phyloP scores from a whole-genome alignment of 2,113 vertebrate species.

The Bos javanicus region DNA sequence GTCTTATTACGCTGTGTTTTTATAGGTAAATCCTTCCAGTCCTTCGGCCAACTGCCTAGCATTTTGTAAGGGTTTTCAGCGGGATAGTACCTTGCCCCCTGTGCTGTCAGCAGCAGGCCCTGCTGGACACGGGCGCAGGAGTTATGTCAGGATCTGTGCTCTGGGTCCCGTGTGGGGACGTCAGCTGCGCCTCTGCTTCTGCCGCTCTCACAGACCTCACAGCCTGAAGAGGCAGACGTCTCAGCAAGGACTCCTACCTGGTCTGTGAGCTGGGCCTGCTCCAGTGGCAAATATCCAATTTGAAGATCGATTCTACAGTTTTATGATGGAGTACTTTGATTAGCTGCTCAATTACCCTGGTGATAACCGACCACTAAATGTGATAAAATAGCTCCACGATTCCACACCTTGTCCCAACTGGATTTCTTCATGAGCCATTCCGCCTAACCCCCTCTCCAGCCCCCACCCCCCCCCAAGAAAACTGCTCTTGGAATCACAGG shows the following conservation, averaged over 20 bases:
- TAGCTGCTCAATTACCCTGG: background rate
- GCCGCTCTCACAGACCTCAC: background rate
- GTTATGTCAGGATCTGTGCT: background rate
- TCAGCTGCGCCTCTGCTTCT: background rate
- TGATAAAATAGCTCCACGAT: background rate
- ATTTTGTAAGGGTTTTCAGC: background rate
- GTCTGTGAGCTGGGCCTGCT: background rate
- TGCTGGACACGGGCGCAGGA: background rate
- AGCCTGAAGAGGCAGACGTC: background rate
- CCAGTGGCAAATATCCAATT: background rate
- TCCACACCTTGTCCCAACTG: background rate
- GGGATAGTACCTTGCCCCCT: background rate
- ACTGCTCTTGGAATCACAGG: background rate
- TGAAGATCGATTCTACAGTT: background rate
- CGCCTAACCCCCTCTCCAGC: background rate
- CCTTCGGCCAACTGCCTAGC: background rate
- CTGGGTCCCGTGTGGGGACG: background rate
- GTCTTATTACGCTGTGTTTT: background rate
- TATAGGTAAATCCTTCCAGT: background rate
- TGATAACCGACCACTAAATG: background rate
- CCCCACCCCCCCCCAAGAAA: background rate
- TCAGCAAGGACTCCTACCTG: background rate
- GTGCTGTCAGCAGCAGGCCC: background rate
- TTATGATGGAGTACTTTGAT: slow-evolving; percentile 18
- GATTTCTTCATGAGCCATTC: background rate